A percentile compares a stretch with the other conserved stretches of the same genome.
phyloP scores from a whole-genome alignment of 2,113 vertebrate genomes.

The Actenoides lindsayi region DNA sequence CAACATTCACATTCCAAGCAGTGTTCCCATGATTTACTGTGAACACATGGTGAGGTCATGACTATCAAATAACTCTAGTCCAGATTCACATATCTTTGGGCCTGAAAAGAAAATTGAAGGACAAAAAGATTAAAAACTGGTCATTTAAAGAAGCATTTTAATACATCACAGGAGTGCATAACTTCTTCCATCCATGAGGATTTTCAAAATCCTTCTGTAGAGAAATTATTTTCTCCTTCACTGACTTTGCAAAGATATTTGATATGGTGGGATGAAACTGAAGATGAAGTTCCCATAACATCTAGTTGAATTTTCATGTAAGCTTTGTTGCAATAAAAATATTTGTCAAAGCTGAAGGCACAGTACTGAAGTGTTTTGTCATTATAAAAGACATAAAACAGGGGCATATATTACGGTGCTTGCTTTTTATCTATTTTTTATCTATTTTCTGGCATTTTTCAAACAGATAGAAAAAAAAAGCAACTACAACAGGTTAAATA shows the following conservation, averaged over 20 bases:
- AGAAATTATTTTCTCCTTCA: constrained; percentile 31
- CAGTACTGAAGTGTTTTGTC: neutral
- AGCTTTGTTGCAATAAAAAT: constrained; percentile 29
- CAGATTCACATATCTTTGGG: neutral
- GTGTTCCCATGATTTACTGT: constrained; percentile 39
- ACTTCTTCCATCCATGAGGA: neutral
- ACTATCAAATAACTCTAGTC: constrained; percentile 28
- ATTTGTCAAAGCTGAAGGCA: constrained; percentile 17
- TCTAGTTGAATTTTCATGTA: neutral
- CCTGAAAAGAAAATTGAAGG: neutral
- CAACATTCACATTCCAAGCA: constrained; percentile 47
- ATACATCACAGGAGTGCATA: neutral
- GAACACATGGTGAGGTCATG: constrained; percentile 44
- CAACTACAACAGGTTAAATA: neutral
- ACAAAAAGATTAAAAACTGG: constrained; percentile 2
- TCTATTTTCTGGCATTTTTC: neutral
- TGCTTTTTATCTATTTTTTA: constrained; percentile 8
- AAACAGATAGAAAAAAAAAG: neutral
- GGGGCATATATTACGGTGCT: neutral
- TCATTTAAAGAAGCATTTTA: neutral
- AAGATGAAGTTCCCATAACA: constrained; percentile 39
- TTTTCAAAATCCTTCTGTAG: constrained; percentile 17
- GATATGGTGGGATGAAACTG: neutral
- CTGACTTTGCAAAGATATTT: constrained; percentile 13
- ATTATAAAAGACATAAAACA: constrained; percentile 20